Base-by-base conservation (phyloP, 1,140 invertebrate genomes). In the Brachionus manjavacas region DNA sequence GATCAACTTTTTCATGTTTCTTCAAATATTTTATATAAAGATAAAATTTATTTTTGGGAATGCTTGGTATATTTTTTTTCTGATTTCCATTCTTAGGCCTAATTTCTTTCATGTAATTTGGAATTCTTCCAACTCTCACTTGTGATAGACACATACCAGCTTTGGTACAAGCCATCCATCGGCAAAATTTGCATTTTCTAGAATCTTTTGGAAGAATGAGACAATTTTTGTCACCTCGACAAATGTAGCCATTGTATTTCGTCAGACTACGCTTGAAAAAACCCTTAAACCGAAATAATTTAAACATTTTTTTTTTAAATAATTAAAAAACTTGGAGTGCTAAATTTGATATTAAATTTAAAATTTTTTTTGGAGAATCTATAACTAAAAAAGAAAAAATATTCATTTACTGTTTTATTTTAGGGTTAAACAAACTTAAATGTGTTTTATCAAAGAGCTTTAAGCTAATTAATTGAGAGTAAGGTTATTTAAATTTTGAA, bases 261-360 rank as follows among this genome's bases (percentile, higher is more conserved):
- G 89, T 87, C 78, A 90, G 87, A 86, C 88, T 89, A 12, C 89
- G 85, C 11, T 88, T 86, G 84, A 89, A 90, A 85, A 90, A 90
- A 70, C 88, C 89, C 89, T 78, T 46, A 28, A 28, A 68, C 31
- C 0, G 28, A 68, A 68, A 23, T 3, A 23, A 0, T 0, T 64
- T 64, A 31, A 31, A 4, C 3, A n/a, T n/a, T n/a, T 31, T 31
- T 31, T 31, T 31, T 31, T 31, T 4, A 31, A 31, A 31, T 31
- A 4, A 4, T 31, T 31, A 31, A 31, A 31, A 31, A 4, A 31
- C n/a, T n/a, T n/a, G n/a, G n/a, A n/a, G 28, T 28, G 28, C 3
- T 28, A 28, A 28, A 28, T 28, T 3, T 2, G 28, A 28, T 28
- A 3, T 28, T 28, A 28, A 28, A 28, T 28, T 28, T 28, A 2